These are phyloP conservation scores for Drosophila fungiperda DNA, from an alignment of 2,888 invertebrate genomes.

Conservation along the genomic window DNA sequence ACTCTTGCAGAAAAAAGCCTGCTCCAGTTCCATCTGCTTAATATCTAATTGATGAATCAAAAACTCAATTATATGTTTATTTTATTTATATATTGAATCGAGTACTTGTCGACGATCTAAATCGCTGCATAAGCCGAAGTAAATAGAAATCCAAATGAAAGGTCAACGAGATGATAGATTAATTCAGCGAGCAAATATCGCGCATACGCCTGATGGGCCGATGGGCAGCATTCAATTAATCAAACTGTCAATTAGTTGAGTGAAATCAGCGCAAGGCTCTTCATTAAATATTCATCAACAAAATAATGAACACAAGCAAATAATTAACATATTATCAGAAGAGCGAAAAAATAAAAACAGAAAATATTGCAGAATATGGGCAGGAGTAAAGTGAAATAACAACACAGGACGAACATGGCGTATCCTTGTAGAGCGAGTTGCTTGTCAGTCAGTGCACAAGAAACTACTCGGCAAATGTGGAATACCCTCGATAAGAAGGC, in stretches of 20 bases:
- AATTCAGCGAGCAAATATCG: slow-evolving; percentile 10
- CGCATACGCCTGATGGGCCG: slow-evolving; percentile 23
- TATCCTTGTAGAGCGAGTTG: background rate
- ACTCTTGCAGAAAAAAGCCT: background rate
- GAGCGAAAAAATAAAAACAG: background rate
- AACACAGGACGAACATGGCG: background rate
- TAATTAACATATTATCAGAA: slow-evolving; percentile 48
- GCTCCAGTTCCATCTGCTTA: background rate
- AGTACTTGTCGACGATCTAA: slow-evolving; percentile 2
- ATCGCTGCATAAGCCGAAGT: slow-evolving; percentile 1
- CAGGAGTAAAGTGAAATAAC: background rate
- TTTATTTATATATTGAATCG: background rate
- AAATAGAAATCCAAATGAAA: background rate
- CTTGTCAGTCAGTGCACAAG: background rate
- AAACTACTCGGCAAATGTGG: background rate
- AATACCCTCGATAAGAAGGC: background rate
- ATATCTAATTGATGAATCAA: background rate
- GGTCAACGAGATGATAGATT: slow-evolving; percentile 7
- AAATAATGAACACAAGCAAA: slow-evolving; percentile 25
- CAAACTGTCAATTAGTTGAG: slow-evolving; percentile 63
- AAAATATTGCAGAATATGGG: background rate
- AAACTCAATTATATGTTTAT: too few relatives aligned
- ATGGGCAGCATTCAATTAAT: slow-evolving; percentile 48
- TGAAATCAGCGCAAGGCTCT: slow-evolving; percentile 24
- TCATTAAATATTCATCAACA: slow-evolving; percentile 35